Percentiles rank a stretch among this genome's conserved stretches.
phyloP scores from a whole-genome alignment of 2,113 vertebrate species.

The Plecturocebus donacophilus region DNA sequence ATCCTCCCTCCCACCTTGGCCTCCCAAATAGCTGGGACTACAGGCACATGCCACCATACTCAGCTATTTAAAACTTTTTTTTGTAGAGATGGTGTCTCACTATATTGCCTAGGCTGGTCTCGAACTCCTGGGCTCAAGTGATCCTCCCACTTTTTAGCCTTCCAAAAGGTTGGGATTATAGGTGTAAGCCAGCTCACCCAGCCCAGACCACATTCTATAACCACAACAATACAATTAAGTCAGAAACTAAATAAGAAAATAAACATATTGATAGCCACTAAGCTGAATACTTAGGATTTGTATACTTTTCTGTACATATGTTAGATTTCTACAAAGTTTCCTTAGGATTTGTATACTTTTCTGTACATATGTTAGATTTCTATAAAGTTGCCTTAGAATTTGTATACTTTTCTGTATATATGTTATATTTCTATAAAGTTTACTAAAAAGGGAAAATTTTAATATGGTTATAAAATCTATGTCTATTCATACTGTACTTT shows the following conservation, averaged over 20 bases:
- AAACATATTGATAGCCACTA: not conserved
- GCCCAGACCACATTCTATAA: not conserved
- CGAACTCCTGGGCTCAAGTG: no score
- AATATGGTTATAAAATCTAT: conserved; percentile 3
- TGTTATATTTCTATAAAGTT: not conserved
- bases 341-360: conserved; percentile 11
- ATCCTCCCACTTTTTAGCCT: no score
- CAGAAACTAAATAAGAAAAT: conserved; percentile 6
- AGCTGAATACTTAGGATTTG: not conserved
- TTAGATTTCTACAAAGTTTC: not conserved
- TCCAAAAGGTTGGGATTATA: no score
- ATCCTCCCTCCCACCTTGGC: no score
- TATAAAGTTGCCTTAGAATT: conserved; percentile 1
- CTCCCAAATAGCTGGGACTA: no score
- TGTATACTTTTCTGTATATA: not conserved
- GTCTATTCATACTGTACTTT: not conserved
- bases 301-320: not conserved
- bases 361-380: not conserved
- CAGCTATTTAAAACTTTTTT: no score
- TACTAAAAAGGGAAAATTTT: not conserved
- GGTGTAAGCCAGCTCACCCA: no score
- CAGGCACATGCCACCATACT: no score
- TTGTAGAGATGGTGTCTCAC: no score
- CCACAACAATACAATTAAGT: not conserved
- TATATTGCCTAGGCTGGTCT: no score